A percentile compares a stretch with the other conserved stretches of the same genome.
These are phyloP conservation scores for Irena cyanogastra DNA, from an alignment of 2,113 vertebrate species.

Conservation along the genomic window DNA sequence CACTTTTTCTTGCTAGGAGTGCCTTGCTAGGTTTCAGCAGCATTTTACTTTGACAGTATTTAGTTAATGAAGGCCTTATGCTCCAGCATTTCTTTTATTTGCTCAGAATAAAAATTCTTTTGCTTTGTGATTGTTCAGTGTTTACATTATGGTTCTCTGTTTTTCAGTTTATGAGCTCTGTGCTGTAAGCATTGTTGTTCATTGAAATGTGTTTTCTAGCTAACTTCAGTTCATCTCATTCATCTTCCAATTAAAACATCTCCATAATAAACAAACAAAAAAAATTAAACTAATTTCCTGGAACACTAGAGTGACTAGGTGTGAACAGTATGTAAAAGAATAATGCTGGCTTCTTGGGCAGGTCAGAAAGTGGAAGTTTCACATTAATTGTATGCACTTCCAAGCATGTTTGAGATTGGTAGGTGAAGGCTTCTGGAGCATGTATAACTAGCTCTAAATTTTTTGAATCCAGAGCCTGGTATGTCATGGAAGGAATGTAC, in stretches of 20 bases:
- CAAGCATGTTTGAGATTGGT: neutral
- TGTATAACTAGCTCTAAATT: neutral
- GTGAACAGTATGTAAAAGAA: neutral
- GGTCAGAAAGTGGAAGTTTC: neutral
- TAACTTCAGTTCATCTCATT: neutral
- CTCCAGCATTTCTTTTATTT: neutral
- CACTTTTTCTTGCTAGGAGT: neutral
- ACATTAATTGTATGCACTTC: neutral
- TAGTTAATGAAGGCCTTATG: constrained; percentile 9
- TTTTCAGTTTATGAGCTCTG: neutral
- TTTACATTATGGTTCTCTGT: neutral
- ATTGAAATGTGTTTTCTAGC: neutral
- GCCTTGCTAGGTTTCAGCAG: neutral
- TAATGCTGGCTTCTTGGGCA: neutral
- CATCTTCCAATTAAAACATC: neutral
- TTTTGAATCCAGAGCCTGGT: neutral
- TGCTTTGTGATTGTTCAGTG: neutral
- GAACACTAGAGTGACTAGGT: neutral
- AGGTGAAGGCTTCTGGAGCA: neutral
- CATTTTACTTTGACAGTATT: neutral
- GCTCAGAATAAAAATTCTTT: constrained; percentile 1
- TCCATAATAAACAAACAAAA: neutral
- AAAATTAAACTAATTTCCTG: neutral
- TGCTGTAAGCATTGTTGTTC: neutral
- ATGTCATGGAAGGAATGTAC: neutral